These are phyloP conservation scores for Leucoma salicis DNA, from an alignment of 2,888 invertebrate genomes.

Conservation along the genomic window DNA sequence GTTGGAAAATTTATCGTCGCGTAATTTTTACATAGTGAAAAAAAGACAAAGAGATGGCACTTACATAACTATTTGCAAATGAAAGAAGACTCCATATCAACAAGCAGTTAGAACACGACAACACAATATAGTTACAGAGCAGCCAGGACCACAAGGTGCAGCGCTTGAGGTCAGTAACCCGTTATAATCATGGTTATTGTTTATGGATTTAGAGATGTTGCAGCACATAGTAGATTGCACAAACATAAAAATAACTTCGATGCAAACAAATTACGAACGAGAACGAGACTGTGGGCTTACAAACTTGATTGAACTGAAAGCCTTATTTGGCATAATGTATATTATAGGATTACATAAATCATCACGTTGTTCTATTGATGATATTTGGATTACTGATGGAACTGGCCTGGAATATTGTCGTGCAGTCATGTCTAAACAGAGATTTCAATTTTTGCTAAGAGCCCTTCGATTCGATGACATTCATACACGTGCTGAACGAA, in stretches of 20 bases:
- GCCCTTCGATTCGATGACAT: background rate
- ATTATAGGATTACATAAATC: background rate
- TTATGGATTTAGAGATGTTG: background rate
- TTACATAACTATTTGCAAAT: too few relatives aligned
- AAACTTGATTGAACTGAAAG: background rate
- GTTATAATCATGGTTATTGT: background rate
- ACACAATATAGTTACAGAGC: background rate
- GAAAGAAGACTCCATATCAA: too few relatives aligned
- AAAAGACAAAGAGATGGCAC: background rate
- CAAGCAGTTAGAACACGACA: too few relatives aligned
- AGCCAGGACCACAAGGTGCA: background rate
- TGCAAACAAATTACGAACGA: conserved; percentile 4
- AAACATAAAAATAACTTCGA: background rate
- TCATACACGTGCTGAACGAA: background rate
- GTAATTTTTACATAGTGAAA: background rate
- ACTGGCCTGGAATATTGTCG: background rate
- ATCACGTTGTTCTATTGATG: background rate
- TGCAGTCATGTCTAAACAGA: background rate
- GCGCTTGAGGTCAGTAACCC: too few relatives aligned
- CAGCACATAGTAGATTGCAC: background rate
- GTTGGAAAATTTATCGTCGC: too few relatives aligned
- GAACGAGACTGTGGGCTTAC: conserved; percentile 7
- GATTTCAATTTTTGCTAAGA: conserved; percentile 1
- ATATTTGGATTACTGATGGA: background rate
- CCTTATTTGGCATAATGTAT: background rate